Percentiles rank a stretch among this genome's conserved stretches.
Conservation (phyloP, 2,113 vertebrate genomes). For the Daboia siamensis region DNA sequence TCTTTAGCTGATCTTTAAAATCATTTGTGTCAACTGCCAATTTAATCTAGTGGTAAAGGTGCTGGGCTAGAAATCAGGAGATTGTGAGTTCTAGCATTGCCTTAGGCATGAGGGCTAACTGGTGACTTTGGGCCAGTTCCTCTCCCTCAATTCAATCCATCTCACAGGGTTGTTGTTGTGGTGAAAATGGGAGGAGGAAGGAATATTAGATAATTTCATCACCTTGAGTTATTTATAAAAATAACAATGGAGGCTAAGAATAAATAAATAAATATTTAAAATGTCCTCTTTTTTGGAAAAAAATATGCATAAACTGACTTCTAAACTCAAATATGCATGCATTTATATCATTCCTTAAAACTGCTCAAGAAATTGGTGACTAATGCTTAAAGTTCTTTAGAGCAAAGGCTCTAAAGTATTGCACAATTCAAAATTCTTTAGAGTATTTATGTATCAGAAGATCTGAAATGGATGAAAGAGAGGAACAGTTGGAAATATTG, state of each 20-base stretch:
- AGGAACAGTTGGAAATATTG: slow-evolving; percentile 41
- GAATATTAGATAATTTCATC: not conserved
- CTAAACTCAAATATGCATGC: slow-evolving; percentile 10
- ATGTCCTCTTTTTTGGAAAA: slow-evolving; percentile 40
- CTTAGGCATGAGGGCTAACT: not conserved
- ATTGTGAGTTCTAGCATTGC: not conserved
- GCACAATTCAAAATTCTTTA: slow-evolving; percentile 37
- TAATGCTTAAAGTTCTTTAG: slow-evolving; percentile 16
- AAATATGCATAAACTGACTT: slow-evolving; percentile 21
- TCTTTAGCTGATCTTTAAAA: slow-evolving; percentile 30
- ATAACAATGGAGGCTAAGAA: not conserved
- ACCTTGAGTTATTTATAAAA: not conserved
- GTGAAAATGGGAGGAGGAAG: not conserved
- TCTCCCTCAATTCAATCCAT: not conserved
- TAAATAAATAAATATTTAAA: slow-evolving; percentile 28
- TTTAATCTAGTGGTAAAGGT: not conserved
- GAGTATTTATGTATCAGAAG: slow-evolving; percentile 25
- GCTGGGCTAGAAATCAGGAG: not conserved
- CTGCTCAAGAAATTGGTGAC: slow-evolving; percentile 13
- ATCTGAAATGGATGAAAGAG: slow-evolving; percentile 35
- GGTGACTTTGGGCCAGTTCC: not conserved
- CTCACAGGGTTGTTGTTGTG: not conserved
- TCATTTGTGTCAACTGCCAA: slow-evolving; percentile 34
- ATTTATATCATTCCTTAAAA: slow-evolving; percentile 23
- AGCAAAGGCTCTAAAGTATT: slow-evolving; percentile 9